Conservation (phyloP, 2,113 vertebrate genomes). For the Prietella phreatophila region DNA sequence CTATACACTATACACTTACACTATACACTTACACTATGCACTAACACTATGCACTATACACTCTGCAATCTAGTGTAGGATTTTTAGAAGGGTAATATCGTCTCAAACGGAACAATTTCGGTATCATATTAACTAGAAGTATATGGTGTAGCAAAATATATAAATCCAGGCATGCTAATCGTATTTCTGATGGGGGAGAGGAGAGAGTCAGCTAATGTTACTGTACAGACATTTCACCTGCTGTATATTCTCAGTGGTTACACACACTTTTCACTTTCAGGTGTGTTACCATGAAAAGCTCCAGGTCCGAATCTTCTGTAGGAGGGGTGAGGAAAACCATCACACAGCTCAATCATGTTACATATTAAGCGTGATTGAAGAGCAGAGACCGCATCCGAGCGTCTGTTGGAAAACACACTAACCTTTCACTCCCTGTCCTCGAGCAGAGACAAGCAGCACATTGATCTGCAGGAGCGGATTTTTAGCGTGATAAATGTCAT, state of each 20-base stretch:
- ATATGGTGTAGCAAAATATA: no score
- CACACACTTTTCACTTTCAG: neutral
- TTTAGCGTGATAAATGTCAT: slow-evolving; percentile 25
- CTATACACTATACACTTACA: no score
- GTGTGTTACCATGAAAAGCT: neutral
- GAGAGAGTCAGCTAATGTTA: no score
- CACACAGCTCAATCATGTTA: slow-evolving; percentile 7
- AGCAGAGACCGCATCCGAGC: neutral
- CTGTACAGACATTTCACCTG: neutral
- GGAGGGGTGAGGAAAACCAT: neutral
- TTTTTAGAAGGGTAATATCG: no score
- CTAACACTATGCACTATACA: no score
- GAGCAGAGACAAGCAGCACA: slow-evolving; percentile 18
- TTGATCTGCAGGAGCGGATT: slow-evolving; percentile 34
- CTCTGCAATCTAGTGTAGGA: no score
- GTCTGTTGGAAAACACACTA: slow-evolving; percentile 30
- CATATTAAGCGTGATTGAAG: slow-evolving; percentile 36
- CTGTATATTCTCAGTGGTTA: neutral
- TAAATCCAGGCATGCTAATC: no score
- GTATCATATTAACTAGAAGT: no score
- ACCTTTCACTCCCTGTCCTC: slow-evolving; percentile 47
- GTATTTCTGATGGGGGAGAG: no score
- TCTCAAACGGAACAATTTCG: no score
- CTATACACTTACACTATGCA: no score
- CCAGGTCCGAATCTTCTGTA: neutral